Evolutionary conservation across 1,140 invertebrate species (phyloP), one percentile per base, ranked within the genome.

Genomic region (Globodera rostochiensis): DNA sequence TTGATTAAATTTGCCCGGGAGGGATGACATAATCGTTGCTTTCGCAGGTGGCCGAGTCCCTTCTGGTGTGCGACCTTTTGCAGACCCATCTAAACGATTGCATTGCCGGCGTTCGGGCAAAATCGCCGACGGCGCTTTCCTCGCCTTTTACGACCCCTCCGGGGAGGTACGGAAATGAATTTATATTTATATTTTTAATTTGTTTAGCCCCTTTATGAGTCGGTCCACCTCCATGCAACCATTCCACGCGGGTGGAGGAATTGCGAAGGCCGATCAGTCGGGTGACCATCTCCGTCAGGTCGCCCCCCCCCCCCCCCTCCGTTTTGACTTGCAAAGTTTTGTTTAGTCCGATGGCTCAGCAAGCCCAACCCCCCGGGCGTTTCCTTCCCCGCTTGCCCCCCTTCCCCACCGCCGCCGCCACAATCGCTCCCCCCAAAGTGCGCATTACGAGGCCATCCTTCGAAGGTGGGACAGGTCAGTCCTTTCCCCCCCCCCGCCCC

Each of bases 21-120:
- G 36, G 36, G 36, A 36, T 36, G 36, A 2, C 36, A 36, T 36
- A 36, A 70, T 15, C 67, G 11, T 70, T 46, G 36, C 69, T 36
- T 25, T 71, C 66, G 25, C 47, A 78, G 77, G 77, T 78, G 70
- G 49, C 57, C 7, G 85, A 86, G 21, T 87, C 86, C 46, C 60
- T 86, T 19, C 46, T 77, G 47, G 86, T 85, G 15, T 86, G 85
- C 79, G 85, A 86, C 67, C 25, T 87, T 13, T 50, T 86, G 15
- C 75, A 81, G 74, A 64, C 21, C 13, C 80, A 84, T 71, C 47
- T 86, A 50, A 64, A 71, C 70, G 83, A 87, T 45, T 83, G 79
- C 60, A 84, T 86, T 36, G 74, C 19, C 36, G 75, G 69, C 15
- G 78, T 87, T 47, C 80, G 85, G 4, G 83, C 85, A 8, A 80